Evolutionary conservation across 1,140 invertebrate genomes (phyloP).

Genomic region (Amyelois transitella): DNA sequence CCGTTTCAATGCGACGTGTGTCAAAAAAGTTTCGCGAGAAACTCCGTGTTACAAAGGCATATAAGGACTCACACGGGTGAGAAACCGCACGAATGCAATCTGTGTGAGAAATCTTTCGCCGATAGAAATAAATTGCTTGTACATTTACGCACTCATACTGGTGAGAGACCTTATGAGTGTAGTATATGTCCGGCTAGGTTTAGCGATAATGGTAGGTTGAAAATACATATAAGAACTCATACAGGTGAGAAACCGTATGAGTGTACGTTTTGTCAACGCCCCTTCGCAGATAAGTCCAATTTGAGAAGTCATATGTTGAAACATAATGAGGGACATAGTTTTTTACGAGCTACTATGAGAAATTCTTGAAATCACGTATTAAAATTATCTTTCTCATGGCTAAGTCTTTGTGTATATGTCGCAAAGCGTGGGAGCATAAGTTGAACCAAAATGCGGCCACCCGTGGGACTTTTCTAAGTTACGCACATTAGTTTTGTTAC

Average conservation of each 20-base stretch:
- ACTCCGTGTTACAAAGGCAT: background rate
- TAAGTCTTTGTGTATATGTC: too few relatives aligned
- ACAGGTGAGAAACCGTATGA: constrained; percentile 64
- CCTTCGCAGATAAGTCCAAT: background rate
- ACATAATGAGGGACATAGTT: background rate
- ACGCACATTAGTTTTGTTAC: too few relatives aligned
- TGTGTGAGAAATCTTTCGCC: background rate
- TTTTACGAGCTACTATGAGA: too few relatives aligned
- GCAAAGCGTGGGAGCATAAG: too few relatives aligned
- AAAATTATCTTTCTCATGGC: too few relatives aligned
- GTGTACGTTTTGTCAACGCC: constrained; percentile 68
- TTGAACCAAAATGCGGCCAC: too few relatives aligned
- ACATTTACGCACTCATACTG: background rate
- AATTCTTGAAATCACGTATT: too few relatives aligned
- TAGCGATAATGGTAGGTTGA: background rate
- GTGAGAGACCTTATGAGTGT: background rate
- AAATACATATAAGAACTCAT: background rate
- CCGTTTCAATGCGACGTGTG: constrained; percentile 77
- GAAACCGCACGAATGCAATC: constrained; percentile 1
- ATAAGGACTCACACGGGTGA: constrained; percentile 13
- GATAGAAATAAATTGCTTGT: background rate
- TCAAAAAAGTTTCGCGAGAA: background rate
- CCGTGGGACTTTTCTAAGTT: too few relatives aligned
- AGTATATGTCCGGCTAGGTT: background rate
- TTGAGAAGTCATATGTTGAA: background rate